A percentile compares a stretch with the other conserved stretches of the same genome.
phyloP scores from a whole-genome alignment of 2,797 vertebrate species.

The Cottoperca gobio region DNA sequence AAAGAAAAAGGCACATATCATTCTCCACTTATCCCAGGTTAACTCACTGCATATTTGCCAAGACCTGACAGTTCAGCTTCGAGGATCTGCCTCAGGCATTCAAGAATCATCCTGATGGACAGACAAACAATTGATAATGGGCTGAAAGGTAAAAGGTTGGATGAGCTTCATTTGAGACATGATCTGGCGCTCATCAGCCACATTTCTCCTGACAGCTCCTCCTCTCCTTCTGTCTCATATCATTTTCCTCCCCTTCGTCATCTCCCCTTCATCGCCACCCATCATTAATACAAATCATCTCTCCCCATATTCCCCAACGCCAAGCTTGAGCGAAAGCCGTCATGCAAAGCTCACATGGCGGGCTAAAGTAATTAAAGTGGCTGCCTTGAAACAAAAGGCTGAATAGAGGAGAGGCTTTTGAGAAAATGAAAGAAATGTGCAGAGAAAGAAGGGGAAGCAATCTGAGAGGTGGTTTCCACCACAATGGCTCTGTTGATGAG shows the following conservation, averaged over 20 bases:
- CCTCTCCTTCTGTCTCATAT: conserved; percentile 73
- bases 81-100: conserved; percentile 13
- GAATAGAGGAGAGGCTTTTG: conserved; percentile 54
- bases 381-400: conserved; percentile 78
- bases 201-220: conserved; percentile 68
- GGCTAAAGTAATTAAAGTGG: conserved; percentile 76
- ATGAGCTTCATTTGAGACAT: conserved; percentile 65
- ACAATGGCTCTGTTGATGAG: conserved; percentile 76
- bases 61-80: neutral
- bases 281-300: conserved; percentile 84
- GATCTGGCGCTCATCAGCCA: conserved; percentile 67
- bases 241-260: conserved; percentile 70
- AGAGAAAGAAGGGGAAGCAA: conserved; percentile 57
- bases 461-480: conserved; percentile 70
- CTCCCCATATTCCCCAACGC: conserved; percentile 63
- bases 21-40: neutral
- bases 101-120: conserved; percentile 43
- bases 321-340: conserved; percentile 67
- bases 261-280: conserved; percentile 60
- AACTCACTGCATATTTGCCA: neutral
- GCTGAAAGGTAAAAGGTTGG: conserved; percentile 60
- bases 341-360: conserved; percentile 67
- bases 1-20: neutral
- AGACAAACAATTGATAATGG: conserved; percentile 52
- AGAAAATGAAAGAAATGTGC: conserved; percentile 72